These are phyloP conservation scores for Zosterops japonicus DNA, from an alignment of 2,113 vertebrate genomes.

Conservation along the genomic window DNA sequence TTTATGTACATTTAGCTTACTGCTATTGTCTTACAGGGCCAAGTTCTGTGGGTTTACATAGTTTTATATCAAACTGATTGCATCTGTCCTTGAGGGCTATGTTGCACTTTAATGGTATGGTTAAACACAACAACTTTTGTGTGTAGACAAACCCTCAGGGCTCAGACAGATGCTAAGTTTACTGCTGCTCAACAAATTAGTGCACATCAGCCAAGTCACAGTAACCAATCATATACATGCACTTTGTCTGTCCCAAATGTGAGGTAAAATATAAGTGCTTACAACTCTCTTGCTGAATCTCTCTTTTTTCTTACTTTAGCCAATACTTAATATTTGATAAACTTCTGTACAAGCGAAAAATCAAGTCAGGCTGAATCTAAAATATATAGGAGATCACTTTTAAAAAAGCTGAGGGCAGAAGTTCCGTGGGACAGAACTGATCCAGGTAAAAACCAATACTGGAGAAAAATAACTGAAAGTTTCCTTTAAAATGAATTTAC, in stretches of 20 bases:
- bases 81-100: background rate
- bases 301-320: background rate
- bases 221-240: background rate
- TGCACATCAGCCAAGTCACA: background rate
- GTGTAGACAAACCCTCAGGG: slow-evolving; percentile 7
- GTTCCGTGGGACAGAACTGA: background rate
- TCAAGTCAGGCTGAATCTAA: background rate
- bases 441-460: background rate
- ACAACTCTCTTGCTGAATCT: background rate
- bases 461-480: slow-evolving; percentile 11
- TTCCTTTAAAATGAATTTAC: slow-evolving; percentile 49
- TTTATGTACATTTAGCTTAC: background rate
- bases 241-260: background rate
- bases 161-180: background rate
- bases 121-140: slow-evolving; percentile 3
- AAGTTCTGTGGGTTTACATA: background rate
- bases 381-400: background rate
- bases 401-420: background rate
- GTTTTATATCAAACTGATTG: background rate
- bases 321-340: background rate
- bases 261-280: background rate
- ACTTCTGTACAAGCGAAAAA: background rate
- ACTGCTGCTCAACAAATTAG: slow-evolving; percentile 8
- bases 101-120: background rate
- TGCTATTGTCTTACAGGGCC: background rate